These are phyloP conservation scores for Pimephales promelas DNA, from an alignment of 2,113 vertebrate species.

Conservation along the genomic window DNA sequence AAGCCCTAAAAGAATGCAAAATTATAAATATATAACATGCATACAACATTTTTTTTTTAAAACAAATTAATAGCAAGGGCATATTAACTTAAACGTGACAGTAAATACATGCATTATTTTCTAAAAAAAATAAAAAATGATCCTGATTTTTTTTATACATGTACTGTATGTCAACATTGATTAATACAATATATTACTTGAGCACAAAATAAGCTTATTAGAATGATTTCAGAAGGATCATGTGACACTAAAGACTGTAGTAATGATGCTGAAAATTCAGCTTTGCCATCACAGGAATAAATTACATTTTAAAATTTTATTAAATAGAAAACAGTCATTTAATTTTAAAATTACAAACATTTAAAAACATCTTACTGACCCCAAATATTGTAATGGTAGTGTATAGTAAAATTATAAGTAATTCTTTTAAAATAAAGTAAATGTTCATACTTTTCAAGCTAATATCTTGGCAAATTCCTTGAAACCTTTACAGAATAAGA, in stretches of 20 bases:
- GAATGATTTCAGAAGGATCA: neutral
- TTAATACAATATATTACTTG: neutral
- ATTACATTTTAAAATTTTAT: neutral
- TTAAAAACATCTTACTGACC: neutral
- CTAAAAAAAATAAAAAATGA: neutral
- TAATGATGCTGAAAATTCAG: neutral
- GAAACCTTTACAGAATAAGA: neutral
- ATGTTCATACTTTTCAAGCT: neutral
- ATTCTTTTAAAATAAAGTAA: neutral
- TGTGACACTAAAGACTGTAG: neutral
- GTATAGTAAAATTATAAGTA: neutral
- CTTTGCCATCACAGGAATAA: neutral
- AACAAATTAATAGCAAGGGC: no score
- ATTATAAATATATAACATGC: neutral
- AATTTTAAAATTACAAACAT: neutral
- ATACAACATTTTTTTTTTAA: neutral
- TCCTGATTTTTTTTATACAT: no score
- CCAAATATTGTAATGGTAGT: neutral
- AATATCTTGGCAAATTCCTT: neutral
- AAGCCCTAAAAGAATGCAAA: slow-evolving; percentile 71
- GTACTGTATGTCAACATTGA: neutral
- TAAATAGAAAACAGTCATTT: neutral
- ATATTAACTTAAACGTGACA: no score
- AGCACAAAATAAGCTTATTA: neutral
- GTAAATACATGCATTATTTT: neutral